phyloP scores from a whole-genome alignment of 2,797 vertebrate genomes.

The Sebastes matsubarae region DNA sequence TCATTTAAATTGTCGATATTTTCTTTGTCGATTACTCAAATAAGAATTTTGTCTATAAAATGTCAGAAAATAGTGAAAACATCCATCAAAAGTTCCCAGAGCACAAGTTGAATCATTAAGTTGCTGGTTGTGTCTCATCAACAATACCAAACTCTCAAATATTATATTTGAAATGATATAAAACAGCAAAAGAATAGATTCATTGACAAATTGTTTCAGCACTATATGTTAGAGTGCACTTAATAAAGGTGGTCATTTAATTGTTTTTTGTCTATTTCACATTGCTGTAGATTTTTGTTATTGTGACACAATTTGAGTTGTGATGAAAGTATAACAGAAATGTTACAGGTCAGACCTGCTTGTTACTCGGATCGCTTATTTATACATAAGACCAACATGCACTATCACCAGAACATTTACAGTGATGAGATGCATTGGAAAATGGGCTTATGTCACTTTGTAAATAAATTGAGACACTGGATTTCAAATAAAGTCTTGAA shows the following conservation, averaged over 20 bases:
- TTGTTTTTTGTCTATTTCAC: accelerated
- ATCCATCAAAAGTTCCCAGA: background rate
- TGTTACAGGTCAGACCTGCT: too few species aligned
- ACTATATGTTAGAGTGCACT: background rate
- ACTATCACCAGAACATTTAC: background rate
- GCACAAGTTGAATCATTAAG: background rate
- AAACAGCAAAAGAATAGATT: too few species aligned
- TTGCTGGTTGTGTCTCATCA: background rate
- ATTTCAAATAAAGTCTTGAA: background rate
- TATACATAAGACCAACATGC: background rate
- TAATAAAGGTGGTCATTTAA: background rate
- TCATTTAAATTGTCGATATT: background rate
- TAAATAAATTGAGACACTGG: background rate
- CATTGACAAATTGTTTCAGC: too few species aligned
- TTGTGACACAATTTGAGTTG: background rate
- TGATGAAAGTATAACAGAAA: background rate
- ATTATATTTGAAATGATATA: background rate
- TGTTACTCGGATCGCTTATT: background rate
- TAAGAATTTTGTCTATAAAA: background rate
- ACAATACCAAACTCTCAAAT: background rate
- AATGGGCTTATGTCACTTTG: too few species aligned
- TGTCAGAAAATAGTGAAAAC: background rate
- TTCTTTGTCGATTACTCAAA: background rate
- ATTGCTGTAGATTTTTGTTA: background rate
- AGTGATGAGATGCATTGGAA: background rate